Percentiles rank a stretch among this genome's conserved stretches.
These are phyloP conservation scores for Magallana nippona DNA, from an alignment of 2,888 invertebrate species.

Conservation along the genomic window DNA sequence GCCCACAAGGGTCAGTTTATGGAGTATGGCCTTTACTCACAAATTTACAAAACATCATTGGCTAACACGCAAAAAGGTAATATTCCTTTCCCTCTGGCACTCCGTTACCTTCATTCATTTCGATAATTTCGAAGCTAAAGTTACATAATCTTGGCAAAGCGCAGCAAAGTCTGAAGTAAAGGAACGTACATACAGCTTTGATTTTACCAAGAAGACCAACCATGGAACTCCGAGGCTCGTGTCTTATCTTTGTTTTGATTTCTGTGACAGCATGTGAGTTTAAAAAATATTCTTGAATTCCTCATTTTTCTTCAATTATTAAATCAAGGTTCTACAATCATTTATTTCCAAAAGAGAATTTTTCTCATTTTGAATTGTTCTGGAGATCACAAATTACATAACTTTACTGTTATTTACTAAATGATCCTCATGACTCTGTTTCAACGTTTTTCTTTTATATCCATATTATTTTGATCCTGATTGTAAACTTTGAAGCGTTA, in stretches of 20 bases:
- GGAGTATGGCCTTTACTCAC: background rate
- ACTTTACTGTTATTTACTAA: no score
- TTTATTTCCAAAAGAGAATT: no score
- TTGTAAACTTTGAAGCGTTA: no score
- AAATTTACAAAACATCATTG: background rate
- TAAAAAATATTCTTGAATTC: background rate
- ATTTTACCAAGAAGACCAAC: background rate
- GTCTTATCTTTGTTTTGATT: background rate
- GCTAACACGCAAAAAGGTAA: background rate
- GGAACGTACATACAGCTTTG: background rate
- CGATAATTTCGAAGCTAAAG: constrained; percentile 1
- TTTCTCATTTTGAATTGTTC: no score
- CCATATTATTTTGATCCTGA: no score
- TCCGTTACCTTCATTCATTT: background rate
- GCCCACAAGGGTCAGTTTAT: background rate
- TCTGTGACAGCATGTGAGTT: background rate
- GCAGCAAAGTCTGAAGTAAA: background rate
- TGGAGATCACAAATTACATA: no score
- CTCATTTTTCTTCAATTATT: no score
- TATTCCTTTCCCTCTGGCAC: no score
- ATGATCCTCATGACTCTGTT: no score
- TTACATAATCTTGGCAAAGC: constrained; percentile 20
- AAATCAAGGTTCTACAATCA: no score
- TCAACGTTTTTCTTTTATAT: no score
- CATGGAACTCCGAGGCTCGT: background rate